phyloP scores from a whole-genome alignment of 2,888 invertebrate genomes.

The Lepetodrilus schrolli region DNA sequence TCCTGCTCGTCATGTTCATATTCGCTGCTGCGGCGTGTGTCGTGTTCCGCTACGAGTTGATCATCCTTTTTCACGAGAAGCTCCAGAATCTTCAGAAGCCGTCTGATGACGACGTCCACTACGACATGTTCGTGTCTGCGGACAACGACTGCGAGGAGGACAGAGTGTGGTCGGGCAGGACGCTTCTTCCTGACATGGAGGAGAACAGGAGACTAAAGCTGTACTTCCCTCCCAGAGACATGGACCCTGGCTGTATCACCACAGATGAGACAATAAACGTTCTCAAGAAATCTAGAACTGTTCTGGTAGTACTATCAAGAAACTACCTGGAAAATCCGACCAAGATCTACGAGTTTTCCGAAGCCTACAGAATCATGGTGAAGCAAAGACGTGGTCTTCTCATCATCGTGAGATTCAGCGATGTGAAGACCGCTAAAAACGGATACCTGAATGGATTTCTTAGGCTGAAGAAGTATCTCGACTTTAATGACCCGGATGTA shows the following conservation, averaged over 20 bases:
- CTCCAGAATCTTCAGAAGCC: not conserved
- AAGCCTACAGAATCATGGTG: conserved; percentile 9
- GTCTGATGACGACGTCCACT: not conserved
- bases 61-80: not conserved
- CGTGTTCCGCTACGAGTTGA: not conserved
- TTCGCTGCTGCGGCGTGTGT: not conserved
- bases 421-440: not conserved
- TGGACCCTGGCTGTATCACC: not conserved
- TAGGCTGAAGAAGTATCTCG: not conserved
- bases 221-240: conserved; percentile 3
- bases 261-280: not conserved
- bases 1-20: not conserved
- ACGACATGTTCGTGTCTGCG: not conserved
- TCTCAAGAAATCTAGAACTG: not conserved
- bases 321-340: not conserved
- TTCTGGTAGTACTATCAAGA: not conserved
- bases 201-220: not conserved
- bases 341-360: not conserved
- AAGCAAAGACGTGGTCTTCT: not conserved
- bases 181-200: not conserved
- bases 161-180: not conserved
- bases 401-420: not conserved
- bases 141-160: not conserved
- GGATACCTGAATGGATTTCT: conserved; percentile 7
- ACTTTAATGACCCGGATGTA: not conserved